Conservation (phyloP, 2,888 invertebrate species). For the Imbricaverruca yamaguchii region DNA sequence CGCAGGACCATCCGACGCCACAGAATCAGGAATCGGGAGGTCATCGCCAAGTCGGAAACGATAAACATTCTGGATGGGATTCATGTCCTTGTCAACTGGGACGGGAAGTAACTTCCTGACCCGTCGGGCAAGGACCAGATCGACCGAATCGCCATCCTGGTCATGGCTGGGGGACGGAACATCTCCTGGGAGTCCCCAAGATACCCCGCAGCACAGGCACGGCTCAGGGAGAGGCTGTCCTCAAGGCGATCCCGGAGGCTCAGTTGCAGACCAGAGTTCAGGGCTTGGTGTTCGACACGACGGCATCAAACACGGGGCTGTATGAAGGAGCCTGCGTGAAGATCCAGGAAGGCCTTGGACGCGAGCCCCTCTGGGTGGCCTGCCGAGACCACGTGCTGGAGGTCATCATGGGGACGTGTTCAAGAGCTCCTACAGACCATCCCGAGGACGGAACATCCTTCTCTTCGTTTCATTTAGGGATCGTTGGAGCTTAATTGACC, state of each 20-base stretch:
- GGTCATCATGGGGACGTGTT: constrained; percentile 23
- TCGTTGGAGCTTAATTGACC: constrained; percentile 14
- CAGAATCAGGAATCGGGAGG: too few species aligned
- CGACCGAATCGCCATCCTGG: constrained; percentile 15
- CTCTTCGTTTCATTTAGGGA: constrained; percentile 14
- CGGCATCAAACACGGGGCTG: too few species aligned
- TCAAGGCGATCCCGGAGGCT: too few species aligned
- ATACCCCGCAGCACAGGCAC: too few species aligned
- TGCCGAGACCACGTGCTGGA: constrained; percentile 23
- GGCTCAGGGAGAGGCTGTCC: too few species aligned
- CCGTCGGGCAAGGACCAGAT: background rate
- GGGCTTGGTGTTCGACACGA: too few species aligned
- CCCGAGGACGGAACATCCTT: background rate
- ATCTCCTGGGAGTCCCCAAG: too few species aligned
- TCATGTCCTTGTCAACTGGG: background rate
- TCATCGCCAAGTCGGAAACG: too few species aligned
- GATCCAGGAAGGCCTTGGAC: constrained; percentile 2
- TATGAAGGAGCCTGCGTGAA: constrained; percentile 16
- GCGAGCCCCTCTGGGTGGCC: constrained; percentile 20
- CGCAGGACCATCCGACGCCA: too few species aligned
- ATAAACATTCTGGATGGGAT: background rate
- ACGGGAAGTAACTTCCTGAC: background rate
- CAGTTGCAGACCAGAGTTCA: too few species aligned
- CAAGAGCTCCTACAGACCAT: background rate
- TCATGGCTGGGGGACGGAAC: background rate